Conservation (phyloP, 2,113 vertebrate genomes). For the Echinops telfairi region DNA sequence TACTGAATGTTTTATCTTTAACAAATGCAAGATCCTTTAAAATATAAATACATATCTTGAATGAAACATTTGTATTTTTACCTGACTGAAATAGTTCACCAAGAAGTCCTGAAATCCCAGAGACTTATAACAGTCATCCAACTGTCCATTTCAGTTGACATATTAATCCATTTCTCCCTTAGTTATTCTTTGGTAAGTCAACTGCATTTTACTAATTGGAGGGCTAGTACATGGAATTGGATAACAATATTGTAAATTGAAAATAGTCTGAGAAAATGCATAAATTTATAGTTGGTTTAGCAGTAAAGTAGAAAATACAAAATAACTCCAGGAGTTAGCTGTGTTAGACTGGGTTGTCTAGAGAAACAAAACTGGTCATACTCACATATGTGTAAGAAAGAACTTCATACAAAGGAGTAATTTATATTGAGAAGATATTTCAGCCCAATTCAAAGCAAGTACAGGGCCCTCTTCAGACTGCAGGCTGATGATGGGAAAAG, state of each 20-base stretch:
- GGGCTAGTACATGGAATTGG: conserved; percentile 52
- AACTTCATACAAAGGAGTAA: not conserved
- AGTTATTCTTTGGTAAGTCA: conserved; percentile 71
- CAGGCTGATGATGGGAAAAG: too few species aligned
- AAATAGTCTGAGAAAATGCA: conserved; percentile 76
- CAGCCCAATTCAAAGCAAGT: too few species aligned
- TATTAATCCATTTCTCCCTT: conserved; percentile 86
- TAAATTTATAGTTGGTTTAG: conserved; percentile 51
- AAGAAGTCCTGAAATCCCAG: conserved; percentile 72
- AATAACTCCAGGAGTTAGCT: not conserved
- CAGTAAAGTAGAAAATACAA: conserved; percentile 26
- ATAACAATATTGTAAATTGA: conserved; percentile 40
- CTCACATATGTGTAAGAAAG: too few species aligned
- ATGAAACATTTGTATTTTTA: conserved; percentile 44
- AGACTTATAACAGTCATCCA: conserved; percentile 83
- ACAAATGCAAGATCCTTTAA: not conserved
- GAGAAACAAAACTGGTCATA: too few species aligned
- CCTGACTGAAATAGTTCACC: conserved; percentile 69
- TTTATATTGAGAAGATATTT: too few species aligned
- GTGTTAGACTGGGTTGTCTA: too few species aligned
- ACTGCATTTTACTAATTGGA: conserved; percentile 80
- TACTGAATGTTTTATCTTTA: conserved; percentile 7
- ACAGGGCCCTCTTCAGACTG: too few species aligned
- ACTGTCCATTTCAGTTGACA: conserved; percentile 86
- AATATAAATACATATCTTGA: conserved; percentile 61